Evolutionary conservation across 2,113 vertebrate species (phyloP), one percentile per base, ranked within the genome.

Genomic region (Irena cyanogastra): DNA sequence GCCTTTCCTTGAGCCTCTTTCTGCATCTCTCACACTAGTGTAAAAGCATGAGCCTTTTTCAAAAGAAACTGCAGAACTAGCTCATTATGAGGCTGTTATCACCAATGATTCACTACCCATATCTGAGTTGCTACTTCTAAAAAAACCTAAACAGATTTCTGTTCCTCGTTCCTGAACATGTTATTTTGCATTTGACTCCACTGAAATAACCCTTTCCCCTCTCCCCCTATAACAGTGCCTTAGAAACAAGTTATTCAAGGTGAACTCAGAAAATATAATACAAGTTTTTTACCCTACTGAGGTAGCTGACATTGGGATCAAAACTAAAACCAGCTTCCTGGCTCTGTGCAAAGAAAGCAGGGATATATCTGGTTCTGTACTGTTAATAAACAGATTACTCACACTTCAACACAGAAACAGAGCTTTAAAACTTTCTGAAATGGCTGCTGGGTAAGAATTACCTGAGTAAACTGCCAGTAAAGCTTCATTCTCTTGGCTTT

Each of bases 381-480:
- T 59, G 35, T 31, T 82, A 65, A 23, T 14, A 45, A 90, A 93
- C 44, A 85, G 31, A 47, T 92, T 52, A 83, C 18, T 91, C 35
- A 20, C 42, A 11, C 33, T 89, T 92, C 11, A 16, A 37, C 57
- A 71, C 3, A 54, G 49, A 85, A 80, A 88, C 24, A 93, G 50
- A 76, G 53, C 37, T 80, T 92, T 75, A 65, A 56, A 78, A 85
- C 75, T 64, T 96, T 65, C 84, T 80, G 41, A 71, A 72, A 88
- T 30, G 28, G 81, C 77, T 85, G 82, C 77, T 56, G 79, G 74
- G 65, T 74, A 88, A 92, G 82, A 74, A 80, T 97, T 97, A 99
- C 99, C 99, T 99, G 99, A 98, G 98, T 98, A 97, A 99, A 99
- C 87, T 99, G 98, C 99, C 99, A 99, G 97, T 99, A 98, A 72